A percentile compares a stretch with the other conserved stretches of the same genome.
Evolutionary conservation across 2,113 vertebrate species (phyloP).

Genomic region (Xenotilapia longispinis): DNA sequence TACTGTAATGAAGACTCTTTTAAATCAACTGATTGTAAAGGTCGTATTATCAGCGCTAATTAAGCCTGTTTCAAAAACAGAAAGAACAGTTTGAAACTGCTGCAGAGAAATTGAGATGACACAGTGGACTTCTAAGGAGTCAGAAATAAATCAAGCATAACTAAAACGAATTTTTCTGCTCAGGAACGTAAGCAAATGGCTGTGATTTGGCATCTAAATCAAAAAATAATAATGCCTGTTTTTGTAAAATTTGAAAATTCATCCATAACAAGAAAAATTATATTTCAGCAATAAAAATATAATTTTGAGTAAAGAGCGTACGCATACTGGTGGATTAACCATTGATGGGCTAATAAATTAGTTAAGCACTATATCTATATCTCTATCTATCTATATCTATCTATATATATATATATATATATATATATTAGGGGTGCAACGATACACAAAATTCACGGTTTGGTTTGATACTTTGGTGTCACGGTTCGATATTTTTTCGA

Average conservation of each 20-base stretch:
- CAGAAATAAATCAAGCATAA: background rate
- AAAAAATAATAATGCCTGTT: background rate
- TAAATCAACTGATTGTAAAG: background rate
- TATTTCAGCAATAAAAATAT: background rate
- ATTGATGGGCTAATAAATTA: background rate
- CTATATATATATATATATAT: background rate
- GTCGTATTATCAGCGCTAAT: rapidly evolving
- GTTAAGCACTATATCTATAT: background rate
- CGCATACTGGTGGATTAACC: background rate
- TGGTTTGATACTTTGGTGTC: too few relatives aligned
- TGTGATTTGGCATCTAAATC: background rate
- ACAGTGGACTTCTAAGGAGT: background rate
- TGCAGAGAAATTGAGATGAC: background rate
- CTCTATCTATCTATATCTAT: too few relatives aligned
- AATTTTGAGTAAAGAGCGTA: background rate
- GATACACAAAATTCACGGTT: too few relatives aligned
- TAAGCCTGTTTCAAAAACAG: background rate
- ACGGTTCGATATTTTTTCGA: too few relatives aligned
- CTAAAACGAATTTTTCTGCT: rapidly evolving
- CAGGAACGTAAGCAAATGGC: rapidly evolving
- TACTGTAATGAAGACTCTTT: background rate
- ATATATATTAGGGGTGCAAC: rapidly evolving
- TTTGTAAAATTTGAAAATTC: background rate
- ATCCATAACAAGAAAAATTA: background rate
- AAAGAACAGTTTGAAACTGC: background rate